Evolutionary conservation across 2,888 invertebrate genomes (phyloP).

Genomic region (Microchrysa polita): DNA sequence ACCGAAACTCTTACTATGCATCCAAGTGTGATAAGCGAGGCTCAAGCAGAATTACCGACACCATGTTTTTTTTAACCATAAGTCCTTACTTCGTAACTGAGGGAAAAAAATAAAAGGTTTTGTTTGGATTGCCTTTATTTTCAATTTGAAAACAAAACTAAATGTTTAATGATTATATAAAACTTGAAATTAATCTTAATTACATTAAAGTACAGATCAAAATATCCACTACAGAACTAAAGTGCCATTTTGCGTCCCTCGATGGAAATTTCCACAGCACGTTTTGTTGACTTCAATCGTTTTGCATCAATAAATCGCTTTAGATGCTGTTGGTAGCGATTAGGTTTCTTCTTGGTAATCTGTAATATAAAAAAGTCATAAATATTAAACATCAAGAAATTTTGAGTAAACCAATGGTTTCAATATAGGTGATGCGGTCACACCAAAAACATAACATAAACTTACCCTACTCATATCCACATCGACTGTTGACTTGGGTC

Average conservation of each 20-base stretch:
- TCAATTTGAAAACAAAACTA: slow-evolving; percentile 34
- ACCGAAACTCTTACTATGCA: no score
- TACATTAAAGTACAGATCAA: neutral
- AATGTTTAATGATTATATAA: neutral
- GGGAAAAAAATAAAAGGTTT: slow-evolving; percentile 14
- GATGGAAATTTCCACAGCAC: slow-evolving; percentile 94
- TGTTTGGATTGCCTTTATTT: slow-evolving; percentile 44
- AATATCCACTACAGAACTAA: slow-evolving; percentile 63
- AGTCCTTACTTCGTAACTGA: no score
- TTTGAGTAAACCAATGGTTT: neutral
- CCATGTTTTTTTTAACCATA: no score
- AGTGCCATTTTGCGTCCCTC: slow-evolving; percentile 97
- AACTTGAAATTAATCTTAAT: slow-evolving; percentile 24
- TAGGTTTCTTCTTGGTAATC: slow-evolving; percentile 84
- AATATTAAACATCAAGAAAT: neutral
- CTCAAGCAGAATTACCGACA: no score
- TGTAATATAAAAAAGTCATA: slow-evolving; percentile 60
- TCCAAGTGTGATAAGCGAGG: no score
- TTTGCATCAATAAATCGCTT: slow-evolving; percentile 89
- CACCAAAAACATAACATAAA: no score
- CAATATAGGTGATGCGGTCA: no score
- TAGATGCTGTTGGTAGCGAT: slow-evolving; percentile 91
- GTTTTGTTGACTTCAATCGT: slow-evolving; percentile 77
- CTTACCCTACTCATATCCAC: slow-evolving; percentile 83
- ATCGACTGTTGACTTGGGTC: slow-evolving; percentile 92